Evolutionary conservation across 1,140 invertebrate genomes (phyloP).

Genomic region (Batillaria attramentaria): DNA sequence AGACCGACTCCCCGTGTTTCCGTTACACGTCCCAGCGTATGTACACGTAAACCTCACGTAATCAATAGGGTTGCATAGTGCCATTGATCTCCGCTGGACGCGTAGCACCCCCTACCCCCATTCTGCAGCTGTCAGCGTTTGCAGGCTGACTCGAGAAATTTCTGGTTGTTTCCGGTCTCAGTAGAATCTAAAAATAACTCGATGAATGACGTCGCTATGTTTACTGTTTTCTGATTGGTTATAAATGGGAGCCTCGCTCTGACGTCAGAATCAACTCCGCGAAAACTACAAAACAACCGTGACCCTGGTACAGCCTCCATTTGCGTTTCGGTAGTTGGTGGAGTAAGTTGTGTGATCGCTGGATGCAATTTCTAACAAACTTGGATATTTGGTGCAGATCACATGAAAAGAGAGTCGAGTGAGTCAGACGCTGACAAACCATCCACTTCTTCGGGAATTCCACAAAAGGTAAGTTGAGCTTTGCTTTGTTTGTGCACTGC

Average conservation of each 20-base stretch:
- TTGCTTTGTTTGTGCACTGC: background rate
- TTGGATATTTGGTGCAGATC: conserved; percentile 16
- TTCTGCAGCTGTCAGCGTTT: too few species aligned
- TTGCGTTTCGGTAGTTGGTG: background rate
- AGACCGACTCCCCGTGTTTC: too few species aligned
- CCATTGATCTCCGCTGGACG: too few species aligned
- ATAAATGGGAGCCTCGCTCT: background rate
- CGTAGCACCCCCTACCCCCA: too few species aligned
- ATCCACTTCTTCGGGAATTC: conserved; percentile 21
- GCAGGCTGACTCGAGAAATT: background rate
- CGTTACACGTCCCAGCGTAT: too few species aligned
- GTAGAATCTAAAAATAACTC: conserved; percentile 21
- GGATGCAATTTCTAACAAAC: background rate
- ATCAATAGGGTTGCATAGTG: too few species aligned
- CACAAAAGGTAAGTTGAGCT: conserved; percentile 18
- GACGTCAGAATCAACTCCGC: background rate
- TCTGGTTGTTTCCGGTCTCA: background rate
- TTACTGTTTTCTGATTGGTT: conserved; percentile 8
- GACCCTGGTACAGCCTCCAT: background rate
- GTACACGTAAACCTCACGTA: too few species aligned
- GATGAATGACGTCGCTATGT: background rate
- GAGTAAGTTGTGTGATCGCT: background rate
- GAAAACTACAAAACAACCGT: conserved; percentile 6
- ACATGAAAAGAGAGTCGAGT: conserved; percentile 26
- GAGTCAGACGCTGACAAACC: conserved; percentile 27